phyloP scores from a whole-genome alignment of 1,140 invertebrate species.

The Hycleus cichorii region DNA sequence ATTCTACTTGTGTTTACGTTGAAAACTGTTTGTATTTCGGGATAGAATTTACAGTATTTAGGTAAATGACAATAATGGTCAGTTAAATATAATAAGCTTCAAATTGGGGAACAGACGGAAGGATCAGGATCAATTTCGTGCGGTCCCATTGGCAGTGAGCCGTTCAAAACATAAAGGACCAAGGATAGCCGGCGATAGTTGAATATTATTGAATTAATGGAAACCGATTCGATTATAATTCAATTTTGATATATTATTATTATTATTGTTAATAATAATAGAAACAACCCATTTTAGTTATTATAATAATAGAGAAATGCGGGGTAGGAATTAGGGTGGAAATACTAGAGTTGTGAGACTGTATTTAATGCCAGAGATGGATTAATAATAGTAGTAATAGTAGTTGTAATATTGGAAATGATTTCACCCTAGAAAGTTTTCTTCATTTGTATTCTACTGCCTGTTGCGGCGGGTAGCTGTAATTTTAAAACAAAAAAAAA shows the following conservation, averaged over 20 bases:
- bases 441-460: conserved; percentile 21
- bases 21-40: conserved; percentile 3
- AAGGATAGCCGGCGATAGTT: neutral
- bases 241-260: neutral
- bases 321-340: neutral
- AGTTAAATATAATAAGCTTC: conserved; percentile 4
- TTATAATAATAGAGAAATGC: neutral
- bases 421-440: conserved; percentile 23
- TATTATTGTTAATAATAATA: neutral
- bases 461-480: conserved; percentile 31
- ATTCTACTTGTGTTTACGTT: conserved; percentile 2
- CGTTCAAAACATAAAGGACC: neutral
- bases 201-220: neutral
- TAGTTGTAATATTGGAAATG: conserved; percentile 16
- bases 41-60: conserved; percentile 23
- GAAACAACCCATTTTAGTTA: neutral
- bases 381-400: neutral
- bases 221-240: neutral
- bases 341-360: conserved; percentile 2
- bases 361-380: conserved; percentile 6
- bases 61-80: conserved; percentile 10
- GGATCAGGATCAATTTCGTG: conserved; percentile 10
- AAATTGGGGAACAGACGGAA: conserved; percentile 4
- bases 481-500: neutral
- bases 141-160: conserved; percentile 17